Percentiles rank a stretch among this genome's conserved stretches.
Evolutionary conservation across 1,140 invertebrate species (phyloP).

Genomic region (Andricus grossulariae): DNA sequence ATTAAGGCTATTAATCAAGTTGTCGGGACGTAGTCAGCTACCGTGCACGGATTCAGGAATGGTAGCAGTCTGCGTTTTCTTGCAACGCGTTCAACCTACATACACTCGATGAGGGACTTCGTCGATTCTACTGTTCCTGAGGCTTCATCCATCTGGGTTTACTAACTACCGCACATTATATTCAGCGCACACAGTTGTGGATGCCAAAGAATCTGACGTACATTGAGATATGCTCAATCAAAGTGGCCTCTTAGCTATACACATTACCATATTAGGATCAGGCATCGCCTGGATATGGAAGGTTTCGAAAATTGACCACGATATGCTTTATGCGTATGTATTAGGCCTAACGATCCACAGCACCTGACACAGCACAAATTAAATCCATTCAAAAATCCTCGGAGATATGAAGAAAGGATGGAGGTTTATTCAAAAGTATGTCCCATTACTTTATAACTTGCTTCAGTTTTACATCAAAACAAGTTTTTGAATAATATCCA

Average conservation of each 20-base stretch:
- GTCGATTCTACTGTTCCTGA: constrained; percentile 33
- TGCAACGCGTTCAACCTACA: constrained; percentile 46
- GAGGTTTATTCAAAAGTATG: too few relatives aligned
- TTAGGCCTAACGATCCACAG: constrained; percentile 25
- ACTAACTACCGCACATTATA: constrained; percentile 57
- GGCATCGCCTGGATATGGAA: constrained; percentile 22
- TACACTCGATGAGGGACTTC: constrained; percentile 34
- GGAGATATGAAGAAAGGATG: too few relatives aligned
- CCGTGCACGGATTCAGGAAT: constrained; percentile 67
- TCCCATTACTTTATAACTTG: too few relatives aligned
- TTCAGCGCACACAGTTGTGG: constrained; percentile 48
- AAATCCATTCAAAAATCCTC: not conserved
- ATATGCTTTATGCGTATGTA: constrained; percentile 28
- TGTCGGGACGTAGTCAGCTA: constrained; percentile 64
- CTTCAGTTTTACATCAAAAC: too few relatives aligned
- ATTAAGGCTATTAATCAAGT: constrained; percentile 76
- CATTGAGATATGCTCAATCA: constrained; percentile 54
- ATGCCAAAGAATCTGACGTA: constrained; percentile 52
- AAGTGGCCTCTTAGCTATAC: constrained; percentile 48
- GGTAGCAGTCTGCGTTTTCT: constrained; percentile 67
- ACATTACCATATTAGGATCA: constrained; percentile 52
- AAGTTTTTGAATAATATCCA: too few relatives aligned
- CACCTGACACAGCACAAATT: constrained; percentile 19
- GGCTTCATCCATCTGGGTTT: constrained; percentile 29
- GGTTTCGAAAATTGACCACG: constrained; percentile 22